Base-by-base conservation (phyloP, 2,888 invertebrate genomes). In the Lagria hirta region DNA sequence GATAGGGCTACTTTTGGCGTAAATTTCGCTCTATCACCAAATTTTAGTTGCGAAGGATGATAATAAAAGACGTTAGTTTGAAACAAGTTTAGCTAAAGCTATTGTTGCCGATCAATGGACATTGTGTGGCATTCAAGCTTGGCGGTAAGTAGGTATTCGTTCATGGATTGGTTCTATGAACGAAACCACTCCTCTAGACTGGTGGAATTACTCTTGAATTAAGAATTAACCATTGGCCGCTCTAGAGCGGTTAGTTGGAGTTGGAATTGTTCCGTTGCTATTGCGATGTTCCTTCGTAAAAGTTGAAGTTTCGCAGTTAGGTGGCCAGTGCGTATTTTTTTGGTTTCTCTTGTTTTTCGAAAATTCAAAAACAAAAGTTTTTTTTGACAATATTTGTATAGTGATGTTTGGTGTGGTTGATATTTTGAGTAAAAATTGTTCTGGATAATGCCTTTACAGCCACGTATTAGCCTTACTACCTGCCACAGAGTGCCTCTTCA, bases 381-480 rank as follows among this genome's bases (percentile, higher is more conserved):
- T 29, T 48, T 49, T 52, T 54, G 53, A 57, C 53, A 47, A 52
- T 48, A 51, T 42, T 49, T 47, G 34, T 49, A 49, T 52, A 38
- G 27, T 32, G 33, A 21, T 17, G 11, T 15, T n/a, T 24, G 16
- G 51, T 42, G 33, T 35, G 20, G 27, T 42, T 36, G 42, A 48
- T 51, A 49, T 41, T 45, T 40, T 44, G 45, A 51, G 47, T 50
- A 53, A 54, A 45, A 48, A 53, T 49, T 42, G 38, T 40, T 46
- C 51, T 43, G 34, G 44, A 43, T 48, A 47, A 55, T 53, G 53
- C 53, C 52, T 53, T 46, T 55, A 44, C 47, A 60, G 64, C 64
- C 64, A 64, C 64, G 64, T 64, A 62, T 60, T 54, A 54, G 51
- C 52, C 52, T 53, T 54, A 54, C 58, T 62, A 61, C 61, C 58